Percentiles rank a stretch among this genome's conserved stretches.
Evolutionary conservation across 2,113 vertebrate genomes (phyloP).

Genomic region (Pomatorhinus ruficollis): DNA sequence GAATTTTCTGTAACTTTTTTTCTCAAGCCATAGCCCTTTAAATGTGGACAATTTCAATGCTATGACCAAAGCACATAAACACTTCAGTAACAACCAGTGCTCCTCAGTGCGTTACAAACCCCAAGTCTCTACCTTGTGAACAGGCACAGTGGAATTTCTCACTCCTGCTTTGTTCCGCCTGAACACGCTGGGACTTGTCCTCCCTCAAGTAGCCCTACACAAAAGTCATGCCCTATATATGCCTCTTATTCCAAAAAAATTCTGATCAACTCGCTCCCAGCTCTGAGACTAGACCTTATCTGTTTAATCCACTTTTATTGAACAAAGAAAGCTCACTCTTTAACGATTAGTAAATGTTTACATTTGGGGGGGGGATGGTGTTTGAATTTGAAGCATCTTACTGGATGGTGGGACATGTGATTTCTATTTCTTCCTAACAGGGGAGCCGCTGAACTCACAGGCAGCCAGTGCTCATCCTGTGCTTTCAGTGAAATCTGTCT

Average conservation of each 20-base stretch:
- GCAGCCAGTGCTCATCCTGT: background rate
- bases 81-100: background rate
- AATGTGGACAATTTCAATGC: background rate
- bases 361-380: no score
- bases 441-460: background rate
- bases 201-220: background rate
- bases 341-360: background rate
- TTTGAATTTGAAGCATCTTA: background rate
- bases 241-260: background rate
- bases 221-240: background rate
- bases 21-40: background rate
- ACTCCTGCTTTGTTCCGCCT: background rate
- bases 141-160: background rate
- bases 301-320: background rate
- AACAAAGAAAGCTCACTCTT: background rate
- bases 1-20: background rate
- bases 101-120: background rate
- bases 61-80: background rate
- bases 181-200: fast-evolving
- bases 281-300: background rate
- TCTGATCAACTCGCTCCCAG: background rate
- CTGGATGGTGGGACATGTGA: background rate
- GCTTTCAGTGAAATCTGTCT: background rate
- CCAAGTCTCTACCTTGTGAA: background rate
- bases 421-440: background rate